Evolutionary conservation across 1,140 invertebrate genomes (phyloP).

Genomic region (Eurosta solidaginis): DNA sequence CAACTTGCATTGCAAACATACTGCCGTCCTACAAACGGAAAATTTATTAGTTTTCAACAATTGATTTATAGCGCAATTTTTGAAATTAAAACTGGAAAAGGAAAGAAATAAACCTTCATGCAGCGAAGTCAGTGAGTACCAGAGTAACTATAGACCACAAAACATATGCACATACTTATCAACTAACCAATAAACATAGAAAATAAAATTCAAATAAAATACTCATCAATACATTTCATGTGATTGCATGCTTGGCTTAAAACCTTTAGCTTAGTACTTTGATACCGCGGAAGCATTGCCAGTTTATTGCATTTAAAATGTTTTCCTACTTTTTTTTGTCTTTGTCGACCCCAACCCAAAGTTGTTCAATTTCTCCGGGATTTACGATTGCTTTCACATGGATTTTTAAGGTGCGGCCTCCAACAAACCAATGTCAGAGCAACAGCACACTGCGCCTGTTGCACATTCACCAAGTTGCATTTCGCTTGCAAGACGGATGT

Average conservation of each 20-base stretch:
- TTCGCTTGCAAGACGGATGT: neutral
- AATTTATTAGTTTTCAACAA: conserved; percentile 29
- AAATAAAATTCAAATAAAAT: neutral
- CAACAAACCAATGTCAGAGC: neutral
- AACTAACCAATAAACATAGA: neutral
- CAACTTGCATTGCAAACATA: neutral
- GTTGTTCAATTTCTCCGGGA: conserved; percentile 14
- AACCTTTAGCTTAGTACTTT: neutral
- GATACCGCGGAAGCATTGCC: neutral
- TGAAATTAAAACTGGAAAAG: conserved; percentile 1
- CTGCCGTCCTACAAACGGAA: neutral
- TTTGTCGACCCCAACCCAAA: neutral
- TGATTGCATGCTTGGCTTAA: neutral
- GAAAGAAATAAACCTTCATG: conserved; percentile 22
- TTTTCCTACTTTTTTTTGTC: neutral
- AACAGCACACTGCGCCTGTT: neutral
- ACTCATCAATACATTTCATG: neutral
- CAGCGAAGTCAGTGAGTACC: too few relatives aligned
- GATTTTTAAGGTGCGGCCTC: conserved; percentile 20
- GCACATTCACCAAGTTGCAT: neutral
- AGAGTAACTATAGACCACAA: neutral
- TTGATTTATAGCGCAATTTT: conserved; percentile 27
- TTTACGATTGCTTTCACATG: conserved; percentile 25
- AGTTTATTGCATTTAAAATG: neutral
- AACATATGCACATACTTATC: neutral